Percentiles rank a stretch among this genome's conserved stretches.
These are phyloP conservation scores for Coilia nasus DNA, from an alignment of 2,797 vertebrate species.

Conservation along the genomic window DNA sequence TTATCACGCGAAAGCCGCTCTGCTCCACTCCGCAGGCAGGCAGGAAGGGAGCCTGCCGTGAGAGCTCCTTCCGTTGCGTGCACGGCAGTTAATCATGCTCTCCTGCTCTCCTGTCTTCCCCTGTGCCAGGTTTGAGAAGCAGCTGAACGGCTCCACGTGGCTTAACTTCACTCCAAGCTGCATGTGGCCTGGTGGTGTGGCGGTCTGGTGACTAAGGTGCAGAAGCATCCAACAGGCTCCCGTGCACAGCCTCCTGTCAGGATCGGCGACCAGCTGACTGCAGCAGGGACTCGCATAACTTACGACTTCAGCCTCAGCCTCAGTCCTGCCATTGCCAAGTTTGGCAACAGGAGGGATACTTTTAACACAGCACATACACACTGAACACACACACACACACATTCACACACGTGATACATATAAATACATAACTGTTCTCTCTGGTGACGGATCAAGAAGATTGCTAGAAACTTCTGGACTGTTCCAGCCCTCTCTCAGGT, in stretches of 20 bases:
- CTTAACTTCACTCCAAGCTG: background rate
- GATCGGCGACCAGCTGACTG: background rate
- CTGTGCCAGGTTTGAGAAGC: background rate
- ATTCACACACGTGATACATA: background rate
- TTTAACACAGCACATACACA: background rate
- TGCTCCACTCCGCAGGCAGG: background rate
- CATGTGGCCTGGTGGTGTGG: background rate
- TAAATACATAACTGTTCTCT: background rate
- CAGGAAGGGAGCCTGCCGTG: background rate
- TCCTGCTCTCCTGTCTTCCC: background rate
- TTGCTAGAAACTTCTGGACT: background rate
- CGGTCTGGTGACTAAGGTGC: background rate
- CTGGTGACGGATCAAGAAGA: background rate
- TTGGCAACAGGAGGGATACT: background rate
- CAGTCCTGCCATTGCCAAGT: background rate
- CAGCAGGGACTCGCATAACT: background rate
- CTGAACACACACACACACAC: background rate
- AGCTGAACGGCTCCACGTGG: background rate
- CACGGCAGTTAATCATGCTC: slow-evolving; percentile 4
- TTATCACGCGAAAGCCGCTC: background rate
- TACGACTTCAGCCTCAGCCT: background rate
- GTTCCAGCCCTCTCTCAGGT: background rate
- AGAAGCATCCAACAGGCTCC: background rate
- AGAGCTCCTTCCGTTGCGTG: background rate
- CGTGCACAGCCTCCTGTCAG: background rate